Percentiles rank a stretch among this genome's conserved stretches.
Conservation (phyloP, 2,113 vertebrate species). For the Ellobius talpinus region DNA sequence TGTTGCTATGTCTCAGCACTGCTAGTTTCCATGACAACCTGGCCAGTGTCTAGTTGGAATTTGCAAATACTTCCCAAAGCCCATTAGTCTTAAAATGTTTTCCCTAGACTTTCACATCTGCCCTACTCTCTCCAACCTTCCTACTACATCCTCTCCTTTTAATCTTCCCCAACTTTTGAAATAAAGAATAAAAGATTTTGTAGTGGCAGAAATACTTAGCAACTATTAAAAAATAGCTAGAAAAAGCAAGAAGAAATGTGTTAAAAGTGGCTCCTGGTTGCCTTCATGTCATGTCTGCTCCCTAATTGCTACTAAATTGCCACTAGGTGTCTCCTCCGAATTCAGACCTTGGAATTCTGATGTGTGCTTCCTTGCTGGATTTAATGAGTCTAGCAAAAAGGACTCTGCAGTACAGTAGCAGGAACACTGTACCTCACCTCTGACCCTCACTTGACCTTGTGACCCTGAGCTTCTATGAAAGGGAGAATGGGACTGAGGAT, state of each 20-base stretch:
- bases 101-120: slow-evolving; percentile 60
- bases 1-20: slow-evolving; percentile 37
- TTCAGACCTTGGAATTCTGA: neutral
- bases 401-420: neutral
- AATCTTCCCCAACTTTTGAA: slow-evolving; percentile 58
- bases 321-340: neutral
- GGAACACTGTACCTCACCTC: neutral
- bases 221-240: neutral
- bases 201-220: slow-evolving; percentile 35
- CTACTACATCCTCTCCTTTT: slow-evolving; percentile 36
- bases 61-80: slow-evolving; percentile 75
- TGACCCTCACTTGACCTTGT: neutral
- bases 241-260: neutral
- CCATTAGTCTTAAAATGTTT: slow-evolving; percentile 76
- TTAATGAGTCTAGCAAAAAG: neutral
- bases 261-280: neutral
- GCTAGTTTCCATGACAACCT: slow-evolving; percentile 79
- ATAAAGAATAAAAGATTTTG: slow-evolving; percentile 31
- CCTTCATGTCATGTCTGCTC: neutral
- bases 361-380: neutral
- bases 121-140: slow-evolving; percentile 41
- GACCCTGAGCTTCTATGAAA: neutral
- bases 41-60: slow-evolving; percentile 71
- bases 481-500: neutral
- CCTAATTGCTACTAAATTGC: neutral